These are phyloP conservation scores for Prosapia bicincta DNA, from an alignment of 2,888 invertebrate genomes.

Conservation along the genomic window DNA sequence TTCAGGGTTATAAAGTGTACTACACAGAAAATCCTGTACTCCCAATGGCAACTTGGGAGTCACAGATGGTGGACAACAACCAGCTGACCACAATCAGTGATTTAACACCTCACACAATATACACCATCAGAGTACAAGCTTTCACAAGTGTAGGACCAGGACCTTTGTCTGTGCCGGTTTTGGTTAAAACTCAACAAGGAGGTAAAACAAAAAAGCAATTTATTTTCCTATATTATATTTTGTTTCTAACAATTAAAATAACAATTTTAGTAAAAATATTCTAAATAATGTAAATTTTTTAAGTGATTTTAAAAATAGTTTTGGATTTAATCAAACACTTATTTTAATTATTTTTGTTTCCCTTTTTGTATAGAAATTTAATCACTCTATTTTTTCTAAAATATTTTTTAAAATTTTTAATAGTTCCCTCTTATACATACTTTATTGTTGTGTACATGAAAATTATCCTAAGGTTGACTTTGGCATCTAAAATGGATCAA, in stretches of 20 bases:
- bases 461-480: too few species aligned
- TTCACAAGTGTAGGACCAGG: conserved; percentile 94
- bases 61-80: conserved; percentile 91
- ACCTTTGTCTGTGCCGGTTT: conserved; percentile 93
- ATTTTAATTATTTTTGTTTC: too few species aligned
- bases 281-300: background rate
- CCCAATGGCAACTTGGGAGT: conserved; percentile 86
- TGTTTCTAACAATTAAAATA: too few species aligned
- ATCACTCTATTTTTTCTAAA: too few species aligned
- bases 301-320: background rate
- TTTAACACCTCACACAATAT: conserved; percentile 86
- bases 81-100: conserved; percentile 90
- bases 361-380: too few species aligned
- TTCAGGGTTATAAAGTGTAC: conserved; percentile 94
- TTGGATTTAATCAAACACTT: too few species aligned
- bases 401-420: too few species aligned
- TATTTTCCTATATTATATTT: too few species aligned
- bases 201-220: conserved; percentile 48
- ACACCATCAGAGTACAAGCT: conserved; percentile 91
- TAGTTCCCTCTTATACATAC: too few species aligned
- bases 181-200: conserved; percentile 95
- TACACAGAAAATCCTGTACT: conserved; percentile 88
- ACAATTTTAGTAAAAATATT: background rate
- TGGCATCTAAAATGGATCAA: too few species aligned
- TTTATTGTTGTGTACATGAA: too few species aligned